Percentiles rank a stretch among this genome's conserved stretches.
Conservation (phyloP, 1,140 invertebrate genomes). For the Thaumatotibia leucotreta region DNA sequence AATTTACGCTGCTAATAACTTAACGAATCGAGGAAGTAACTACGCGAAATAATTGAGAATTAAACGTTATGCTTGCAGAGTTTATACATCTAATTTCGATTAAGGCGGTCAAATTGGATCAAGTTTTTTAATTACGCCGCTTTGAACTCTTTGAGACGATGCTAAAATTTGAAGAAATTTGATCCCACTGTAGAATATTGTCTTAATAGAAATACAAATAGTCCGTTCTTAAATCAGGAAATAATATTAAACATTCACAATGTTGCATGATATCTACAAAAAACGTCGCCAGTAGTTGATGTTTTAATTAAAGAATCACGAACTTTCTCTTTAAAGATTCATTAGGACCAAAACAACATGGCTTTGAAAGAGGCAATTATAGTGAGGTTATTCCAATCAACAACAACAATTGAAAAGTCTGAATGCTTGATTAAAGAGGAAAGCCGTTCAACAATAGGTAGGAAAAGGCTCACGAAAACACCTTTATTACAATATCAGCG, state of each 20-base stretch:
- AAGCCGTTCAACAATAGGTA: not conserved
- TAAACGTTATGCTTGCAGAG: not conserved
- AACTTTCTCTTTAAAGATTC: not conserved
- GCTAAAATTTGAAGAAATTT: not conserved
- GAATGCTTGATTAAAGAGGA: constrained; percentile 5
- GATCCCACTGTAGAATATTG: too few relatives aligned
- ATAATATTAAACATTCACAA: not conserved
- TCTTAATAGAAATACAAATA: not conserved
- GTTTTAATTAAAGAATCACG: not conserved
- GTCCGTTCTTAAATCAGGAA: not conserved
- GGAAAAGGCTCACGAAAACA: constrained; percentile 6
- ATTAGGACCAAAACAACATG: not conserved
- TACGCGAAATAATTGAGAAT: constrained; percentile 2
- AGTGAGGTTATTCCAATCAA: not conserved
- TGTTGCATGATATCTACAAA: not conserved
- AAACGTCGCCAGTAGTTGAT: not conserved
- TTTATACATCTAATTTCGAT: not conserved
- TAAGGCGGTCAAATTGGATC: not conserved
- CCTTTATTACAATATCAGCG: not conserved
- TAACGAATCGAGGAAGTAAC: constrained; percentile 1
- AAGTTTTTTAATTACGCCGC: constrained; percentile 1
- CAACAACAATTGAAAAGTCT: constrained; percentile 1
- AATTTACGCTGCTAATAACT: not conserved
- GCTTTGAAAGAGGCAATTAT: constrained; percentile 1
- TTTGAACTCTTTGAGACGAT: not conserved